A percentile compares a stretch with the other conserved stretches of the same genome.
Conservation (phyloP, 2,113 vertebrate genomes). For the Pluvianellus socialis region DNA sequence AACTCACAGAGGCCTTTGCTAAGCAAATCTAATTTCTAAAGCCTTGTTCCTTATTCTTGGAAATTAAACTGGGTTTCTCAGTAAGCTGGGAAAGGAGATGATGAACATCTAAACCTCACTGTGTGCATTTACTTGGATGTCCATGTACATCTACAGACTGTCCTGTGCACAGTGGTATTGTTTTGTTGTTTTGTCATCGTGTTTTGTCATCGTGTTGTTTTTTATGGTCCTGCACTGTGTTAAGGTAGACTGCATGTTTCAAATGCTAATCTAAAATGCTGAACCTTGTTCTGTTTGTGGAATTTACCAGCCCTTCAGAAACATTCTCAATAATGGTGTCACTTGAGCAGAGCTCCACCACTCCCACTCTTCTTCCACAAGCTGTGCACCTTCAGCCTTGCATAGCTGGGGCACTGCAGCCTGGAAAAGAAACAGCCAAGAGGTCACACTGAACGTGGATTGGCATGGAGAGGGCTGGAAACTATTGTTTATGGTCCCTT, state of each 20-base stretch:
- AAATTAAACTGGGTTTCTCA: background rate
- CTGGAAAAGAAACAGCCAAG: background rate
- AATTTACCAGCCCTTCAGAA: background rate
- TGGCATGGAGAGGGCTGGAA: background rate
- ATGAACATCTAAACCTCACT: background rate
- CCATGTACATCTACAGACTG: background rate
- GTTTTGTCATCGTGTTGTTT: background rate
- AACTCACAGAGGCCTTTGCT: background rate
- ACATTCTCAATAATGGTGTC: fast-evolving
- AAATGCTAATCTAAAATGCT: background rate
- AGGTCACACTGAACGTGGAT: background rate
- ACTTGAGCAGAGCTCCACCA: background rate
- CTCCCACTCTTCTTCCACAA: background rate
- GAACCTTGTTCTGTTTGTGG: background rate
- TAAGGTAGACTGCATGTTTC: background rate
- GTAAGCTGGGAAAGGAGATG: background rate
- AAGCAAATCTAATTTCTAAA: background rate
- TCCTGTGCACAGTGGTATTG: too few species aligned
- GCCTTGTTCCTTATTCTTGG: background rate
- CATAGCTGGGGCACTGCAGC: background rate
- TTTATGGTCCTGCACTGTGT: background rate
- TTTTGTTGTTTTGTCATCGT: too few species aligned
- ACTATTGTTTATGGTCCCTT: background rate
- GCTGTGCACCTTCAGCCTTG: background rate
- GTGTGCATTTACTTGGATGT: background rate